phyloP scores from a whole-genome alignment of 2,797 vertebrate species.

The Rhabdomys pumilio region DNA sequence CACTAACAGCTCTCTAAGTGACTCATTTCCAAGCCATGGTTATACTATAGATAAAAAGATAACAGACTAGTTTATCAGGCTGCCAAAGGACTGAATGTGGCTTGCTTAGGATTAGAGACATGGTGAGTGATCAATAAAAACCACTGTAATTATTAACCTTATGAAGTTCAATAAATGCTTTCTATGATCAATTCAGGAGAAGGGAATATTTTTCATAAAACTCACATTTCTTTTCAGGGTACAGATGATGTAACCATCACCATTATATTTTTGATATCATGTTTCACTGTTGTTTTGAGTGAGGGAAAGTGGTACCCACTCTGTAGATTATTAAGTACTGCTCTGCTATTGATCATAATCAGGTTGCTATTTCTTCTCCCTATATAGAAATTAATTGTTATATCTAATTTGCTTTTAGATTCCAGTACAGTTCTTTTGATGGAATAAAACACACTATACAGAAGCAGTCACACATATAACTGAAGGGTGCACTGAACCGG shows the following conservation, averaged over 20 bases:
- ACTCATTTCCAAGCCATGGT: background rate
- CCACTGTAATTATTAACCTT: background rate
- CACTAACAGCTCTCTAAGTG: background rate
- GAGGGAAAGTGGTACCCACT: background rate
- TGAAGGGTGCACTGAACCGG: background rate
- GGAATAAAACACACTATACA: conserved; percentile 11
- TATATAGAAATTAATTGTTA: background rate
- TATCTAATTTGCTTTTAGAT: conserved; percentile 50
- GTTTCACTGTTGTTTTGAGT: background rate
- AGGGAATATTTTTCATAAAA: background rate
- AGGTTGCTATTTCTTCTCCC: background rate
- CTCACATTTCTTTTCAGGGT: background rate
- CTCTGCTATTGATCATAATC: background rate
- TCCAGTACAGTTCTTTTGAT: background rate
- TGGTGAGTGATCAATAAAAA: conserved; percentile 20
- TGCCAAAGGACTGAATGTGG: background rate
- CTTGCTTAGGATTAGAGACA: background rate
- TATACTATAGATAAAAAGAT: background rate
- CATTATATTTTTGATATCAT: background rate
- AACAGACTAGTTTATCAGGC: background rate
- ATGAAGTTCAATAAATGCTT: background rate
- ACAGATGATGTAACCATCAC: conserved; percentile 6
- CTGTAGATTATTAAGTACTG: background rate
- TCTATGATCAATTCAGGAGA: conserved; percentile 1
- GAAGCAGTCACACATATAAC: background rate